Percentiles rank a stretch among this genome's conserved stretches.
Evolutionary conservation across 1,140 invertebrate species (phyloP).

Genomic region (Drosophila micromelanica): DNA sequence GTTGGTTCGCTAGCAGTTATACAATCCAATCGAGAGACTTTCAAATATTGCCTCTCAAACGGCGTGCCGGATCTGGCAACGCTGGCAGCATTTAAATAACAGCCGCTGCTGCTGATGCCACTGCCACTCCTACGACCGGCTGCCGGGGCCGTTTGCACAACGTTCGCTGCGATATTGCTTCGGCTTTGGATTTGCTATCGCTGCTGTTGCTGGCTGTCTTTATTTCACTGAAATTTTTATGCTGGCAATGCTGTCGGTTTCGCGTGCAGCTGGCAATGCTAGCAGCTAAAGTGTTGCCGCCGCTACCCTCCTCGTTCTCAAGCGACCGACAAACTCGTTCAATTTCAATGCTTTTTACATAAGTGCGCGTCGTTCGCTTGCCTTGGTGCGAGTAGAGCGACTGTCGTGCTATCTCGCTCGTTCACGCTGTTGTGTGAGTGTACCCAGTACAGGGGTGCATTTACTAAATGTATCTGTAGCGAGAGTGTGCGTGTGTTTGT

Average conservation of each 20-base stretch:
- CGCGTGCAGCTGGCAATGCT: slow-evolving; percentile 53
- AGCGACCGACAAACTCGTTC: slow-evolving; percentile 68
- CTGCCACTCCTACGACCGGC: slow-evolving; percentile 69
- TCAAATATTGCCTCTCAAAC: slow-evolving; percentile 35
- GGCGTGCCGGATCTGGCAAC: slow-evolving; percentile 22
- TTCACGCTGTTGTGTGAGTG: slow-evolving; percentile 20
- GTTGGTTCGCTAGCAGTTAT: slow-evolving; percentile 7
- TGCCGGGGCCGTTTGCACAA: slow-evolving; percentile 64
- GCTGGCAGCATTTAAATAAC: slow-evolving; percentile 57
- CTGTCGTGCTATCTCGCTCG: not conserved
- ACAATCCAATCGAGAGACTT: slow-evolving; percentile 32
- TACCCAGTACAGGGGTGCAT: slow-evolving; percentile 64
- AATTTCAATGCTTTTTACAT: slow-evolving; percentile 81
- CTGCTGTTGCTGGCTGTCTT: slow-evolving; percentile 41
- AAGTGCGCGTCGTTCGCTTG: slow-evolving; percentile 59
- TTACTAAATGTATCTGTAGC: slow-evolving; percentile 39
- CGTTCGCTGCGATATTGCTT: slow-evolving; percentile 58
- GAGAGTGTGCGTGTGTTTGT: slow-evolving; percentile 11
- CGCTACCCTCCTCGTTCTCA: slow-evolving; percentile 40
- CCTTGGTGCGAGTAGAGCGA: slow-evolving; percentile 35
- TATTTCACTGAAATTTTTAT: slow-evolving; percentile 48
- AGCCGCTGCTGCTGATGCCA: slow-evolving; percentile 42
- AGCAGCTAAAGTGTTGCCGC: slow-evolving; percentile 36
- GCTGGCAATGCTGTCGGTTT: slow-evolving; percentile 64
- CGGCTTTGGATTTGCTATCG: slow-evolving; percentile 45